Evolutionary conservation across 2,888 invertebrate species (phyloP).

Genomic region (Mimas tiliae): DNA sequence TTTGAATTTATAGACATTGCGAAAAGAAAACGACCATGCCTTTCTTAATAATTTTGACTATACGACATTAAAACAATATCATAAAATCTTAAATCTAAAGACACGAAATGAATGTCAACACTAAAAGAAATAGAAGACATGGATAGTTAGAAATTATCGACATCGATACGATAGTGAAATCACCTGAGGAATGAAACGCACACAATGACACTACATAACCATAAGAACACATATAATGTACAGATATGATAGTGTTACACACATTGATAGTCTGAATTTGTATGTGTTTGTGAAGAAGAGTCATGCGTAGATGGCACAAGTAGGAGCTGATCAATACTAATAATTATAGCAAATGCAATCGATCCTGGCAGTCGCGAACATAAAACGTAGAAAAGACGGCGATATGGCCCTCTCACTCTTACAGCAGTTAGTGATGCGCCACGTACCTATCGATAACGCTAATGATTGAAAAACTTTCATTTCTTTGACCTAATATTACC

Average conservation of each 20-base stretch:
- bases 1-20: too few relatives aligned
- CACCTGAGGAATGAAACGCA: constrained; percentile 35
- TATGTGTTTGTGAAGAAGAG: constrained; percentile 38
- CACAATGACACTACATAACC: constrained; percentile 33
- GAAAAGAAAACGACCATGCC: too few relatives aligned
- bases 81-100: constrained; percentile 2
- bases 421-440: too few relatives aligned
- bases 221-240: constrained; percentile 33
- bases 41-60: too few relatives aligned
- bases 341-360: too few relatives aligned
- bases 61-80: constrained; percentile 11
- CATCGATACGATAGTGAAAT: constrained; percentile 24
- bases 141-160: constrained; percentile 3
- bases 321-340: neutral
- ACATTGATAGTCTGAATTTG: constrained; percentile 36
- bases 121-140: constrained; percentile 3
- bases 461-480: too few relatives aligned
- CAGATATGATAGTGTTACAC: constrained; percentile 26
- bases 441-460: too few relatives aligned
- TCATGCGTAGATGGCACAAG: constrained; percentile 29
- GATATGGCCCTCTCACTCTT: too few relatives aligned
- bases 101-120: constrained; percentile 14
- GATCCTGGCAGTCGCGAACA: too few relatives aligned
- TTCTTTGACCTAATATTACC: too few relatives aligned
- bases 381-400: too few relatives aligned